Conservation (phyloP, 2,113 vertebrate species). For the Parus major region DNA sequence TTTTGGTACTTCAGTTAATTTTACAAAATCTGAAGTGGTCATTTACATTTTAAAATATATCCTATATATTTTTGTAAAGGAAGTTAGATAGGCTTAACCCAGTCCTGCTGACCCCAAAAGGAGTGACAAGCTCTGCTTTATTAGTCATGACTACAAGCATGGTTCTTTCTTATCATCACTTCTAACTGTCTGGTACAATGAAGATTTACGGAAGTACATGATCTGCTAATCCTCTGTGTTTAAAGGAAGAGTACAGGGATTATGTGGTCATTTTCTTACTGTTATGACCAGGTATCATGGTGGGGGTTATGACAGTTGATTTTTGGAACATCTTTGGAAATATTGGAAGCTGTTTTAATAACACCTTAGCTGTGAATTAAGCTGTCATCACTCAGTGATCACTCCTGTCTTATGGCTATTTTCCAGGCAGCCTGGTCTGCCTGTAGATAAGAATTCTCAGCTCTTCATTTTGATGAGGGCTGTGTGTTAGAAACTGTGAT, state of each 20-base stretch:
- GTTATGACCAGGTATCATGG: not conserved
- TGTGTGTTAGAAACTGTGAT: not conserved
- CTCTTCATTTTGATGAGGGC: not conserved
- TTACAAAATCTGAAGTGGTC: not conserved
- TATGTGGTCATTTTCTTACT: constrained; percentile 17
- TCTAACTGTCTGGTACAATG: constrained; percentile 43
- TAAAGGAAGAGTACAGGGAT: constrained; percentile 24
- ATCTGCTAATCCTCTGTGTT: constrained; percentile 28
- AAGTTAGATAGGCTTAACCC: constrained; percentile 15
- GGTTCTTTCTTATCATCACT: constrained; percentile 23
- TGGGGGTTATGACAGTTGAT: not conserved
- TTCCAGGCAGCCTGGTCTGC: constrained; percentile 20
- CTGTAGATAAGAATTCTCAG: not conserved
- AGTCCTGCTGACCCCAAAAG: not conserved
- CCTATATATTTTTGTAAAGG: not conserved
- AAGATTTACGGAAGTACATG: constrained; percentile 35
- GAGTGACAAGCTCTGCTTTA: constrained; percentile 24
- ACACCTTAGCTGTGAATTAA: constrained; percentile 42
- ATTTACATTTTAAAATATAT: constrained; percentile 7
- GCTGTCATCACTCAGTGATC: constrained; percentile 9
- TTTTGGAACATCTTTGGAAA: constrained; percentile 43
- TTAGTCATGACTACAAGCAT: not conserved
- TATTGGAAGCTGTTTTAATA: constrained; percentile 18
- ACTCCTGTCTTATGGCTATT: not conserved
- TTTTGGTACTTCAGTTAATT: not conserved